These are phyloP conservation scores for Trachelipus rathkii DNA, from an alignment of 1,140 invertebrate species.

Conservation along the genomic window DNA sequence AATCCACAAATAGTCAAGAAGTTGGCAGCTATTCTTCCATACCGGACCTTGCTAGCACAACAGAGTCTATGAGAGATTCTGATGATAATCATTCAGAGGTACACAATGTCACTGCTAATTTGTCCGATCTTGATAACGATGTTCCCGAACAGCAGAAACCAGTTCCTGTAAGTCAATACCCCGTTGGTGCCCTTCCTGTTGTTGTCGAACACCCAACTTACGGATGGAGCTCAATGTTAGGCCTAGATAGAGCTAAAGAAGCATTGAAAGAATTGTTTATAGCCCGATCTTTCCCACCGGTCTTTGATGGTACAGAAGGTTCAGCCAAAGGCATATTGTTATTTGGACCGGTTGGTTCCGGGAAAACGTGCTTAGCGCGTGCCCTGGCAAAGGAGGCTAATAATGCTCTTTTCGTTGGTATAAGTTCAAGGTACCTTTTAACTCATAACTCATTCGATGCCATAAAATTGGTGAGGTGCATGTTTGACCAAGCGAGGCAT, in stretches of 20 bases:
- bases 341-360: constrained; percentile 41
- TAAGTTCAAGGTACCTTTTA: constrained; percentile 32
- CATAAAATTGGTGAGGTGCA: constrained; percentile 36
- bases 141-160: constrained; percentile 32
- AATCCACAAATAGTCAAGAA: constrained; percentile 26
- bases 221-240: constrained; percentile 42
- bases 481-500: constrained; percentile 42
- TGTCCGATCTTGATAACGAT: constrained; percentile 31
- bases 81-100: constrained; percentile 43
- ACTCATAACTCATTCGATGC: constrained; percentile 35
- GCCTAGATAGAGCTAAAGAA: constrained; percentile 42
- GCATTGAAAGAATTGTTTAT: constrained; percentile 40
- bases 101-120: constrained; percentile 33
- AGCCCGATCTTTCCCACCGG: constrained; percentile 39
- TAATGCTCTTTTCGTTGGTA: constrained; percentile 32
- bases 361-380: constrained; percentile 42
- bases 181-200: constrained; percentile 35
- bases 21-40: constrained; percentile 41
- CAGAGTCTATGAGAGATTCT: constrained; percentile 44
- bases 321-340: constrained; percentile 40
- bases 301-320: constrained; percentile 42
- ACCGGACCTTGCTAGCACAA: constrained; percentile 41
- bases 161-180: constrained; percentile 26
- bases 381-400: constrained; percentile 40
- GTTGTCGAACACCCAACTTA: constrained; percentile 42